Evolutionary conservation across 2,888 invertebrate species (phyloP), one percentile per base, ranked within the genome.

Genomic region (Limnephilus auricula): DNA sequence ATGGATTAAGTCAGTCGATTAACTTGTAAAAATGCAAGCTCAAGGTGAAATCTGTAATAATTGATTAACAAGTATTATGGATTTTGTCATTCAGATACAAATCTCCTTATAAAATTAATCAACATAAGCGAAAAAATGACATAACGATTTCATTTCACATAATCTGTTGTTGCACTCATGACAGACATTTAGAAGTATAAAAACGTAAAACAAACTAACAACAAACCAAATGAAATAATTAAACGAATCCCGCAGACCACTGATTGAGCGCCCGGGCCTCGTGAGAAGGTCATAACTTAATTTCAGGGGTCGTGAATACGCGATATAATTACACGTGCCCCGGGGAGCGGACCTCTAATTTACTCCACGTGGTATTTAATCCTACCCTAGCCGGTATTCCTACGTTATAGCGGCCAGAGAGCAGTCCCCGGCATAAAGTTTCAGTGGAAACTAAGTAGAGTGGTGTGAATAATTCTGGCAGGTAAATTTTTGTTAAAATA

Each of bases 261-360:
- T 30, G 85, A 85, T 85, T 37, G 85, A 85, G 30, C 37, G 40
- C 88, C 78, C 84, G 50, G 83, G 79, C 90, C 80, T 65, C 88
- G 84, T 80, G 92, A 88, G 87, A 80, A 90, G 88, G 92, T 92
- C 92, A 90, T 92, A 92, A 92, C 90, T 92, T 91, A 91, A 91
- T 91, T 92, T 91, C 91, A 91, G 89, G 89, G 91, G 92, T 92
- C 89, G 90, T 92, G 92, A 92, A 92, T 92, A 90, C 89, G 89
- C 90, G 89, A 89, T 92, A 90, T 92, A 92, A 92, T 92, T 91
- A 92, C 91, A 50, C 86, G 80, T 83, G 50, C 82, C 34, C 92
- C 78, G 82, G 30, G 84, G 83, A 87, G 65, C 79, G 84, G 79
- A 31, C 85, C 90, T 45, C 86, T 79, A 85, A 90, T 85, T 90